Conservation (phyloP, 2,797 vertebrate species). For the Tenualosa ilisha region DNA sequence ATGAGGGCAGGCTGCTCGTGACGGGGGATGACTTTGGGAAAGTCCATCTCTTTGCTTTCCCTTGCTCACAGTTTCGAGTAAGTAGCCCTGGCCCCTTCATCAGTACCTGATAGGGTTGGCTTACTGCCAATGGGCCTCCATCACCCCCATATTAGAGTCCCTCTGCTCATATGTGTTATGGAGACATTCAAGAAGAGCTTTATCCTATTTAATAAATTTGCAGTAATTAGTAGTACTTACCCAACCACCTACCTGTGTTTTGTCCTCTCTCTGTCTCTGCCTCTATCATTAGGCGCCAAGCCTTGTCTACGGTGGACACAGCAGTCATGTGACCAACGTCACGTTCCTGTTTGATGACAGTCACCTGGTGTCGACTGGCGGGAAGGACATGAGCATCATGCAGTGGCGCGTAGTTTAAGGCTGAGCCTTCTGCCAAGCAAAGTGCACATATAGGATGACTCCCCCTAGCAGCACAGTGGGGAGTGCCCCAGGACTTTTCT, state of each 20-base stretch:
- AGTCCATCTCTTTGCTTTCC: slow-evolving; percentile 95
- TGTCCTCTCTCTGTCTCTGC: slow-evolving; percentile 28
- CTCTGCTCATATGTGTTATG: neutral
- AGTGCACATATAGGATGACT: neutral
- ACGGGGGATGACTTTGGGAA: slow-evolving; percentile 99
- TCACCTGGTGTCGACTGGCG: slow-evolving; percentile 93
- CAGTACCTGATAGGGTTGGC: neutral
- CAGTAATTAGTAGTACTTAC: neutral
- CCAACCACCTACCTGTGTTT: neutral
- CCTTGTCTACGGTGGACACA: slow-evolving; percentile 89
- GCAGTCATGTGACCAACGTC: slow-evolving; percentile 97
- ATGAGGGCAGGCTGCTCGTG: slow-evolving; percentile 83
- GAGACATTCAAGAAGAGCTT: neutral
- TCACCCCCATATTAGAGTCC: neutral
- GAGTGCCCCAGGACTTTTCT: slow-evolving; percentile 10
- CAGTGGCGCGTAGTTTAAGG: slow-evolving; percentile 92
- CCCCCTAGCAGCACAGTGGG: neutral
- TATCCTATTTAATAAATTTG: neutral
- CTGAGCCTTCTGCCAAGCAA: neutral
- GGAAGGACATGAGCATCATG: slow-evolving; percentile 98
- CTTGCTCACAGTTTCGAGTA: slow-evolving; percentile 95
- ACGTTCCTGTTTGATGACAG: slow-evolving; percentile 91
- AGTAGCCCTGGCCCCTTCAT: slow-evolving; percentile 39
- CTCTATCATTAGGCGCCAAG: slow-evolving; percentile 83
- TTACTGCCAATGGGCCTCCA: neutral